Percentiles rank a stretch among this genome's conserved stretches.
Evolutionary conservation across 2,797 vertebrate species (phyloP).

Genomic region (Peromyscus attwateri): DNA sequence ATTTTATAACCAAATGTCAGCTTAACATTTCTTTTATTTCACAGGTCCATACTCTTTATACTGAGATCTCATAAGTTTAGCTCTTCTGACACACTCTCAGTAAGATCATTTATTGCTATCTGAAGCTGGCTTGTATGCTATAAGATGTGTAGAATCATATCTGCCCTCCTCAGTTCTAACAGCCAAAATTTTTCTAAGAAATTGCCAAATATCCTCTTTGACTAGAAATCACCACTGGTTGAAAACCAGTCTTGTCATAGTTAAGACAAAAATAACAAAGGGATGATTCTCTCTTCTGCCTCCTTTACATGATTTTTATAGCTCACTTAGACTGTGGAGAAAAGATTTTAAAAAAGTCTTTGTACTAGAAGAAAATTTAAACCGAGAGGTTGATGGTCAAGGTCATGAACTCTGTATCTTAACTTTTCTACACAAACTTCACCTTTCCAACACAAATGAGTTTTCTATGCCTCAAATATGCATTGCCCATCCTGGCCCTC

Average conservation of each 20-base stretch:
- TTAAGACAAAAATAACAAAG: conserved; percentile 50
- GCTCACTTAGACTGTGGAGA: neutral
- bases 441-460: neutral
- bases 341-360: neutral
- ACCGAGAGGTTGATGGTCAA: neutral
- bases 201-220: neutral
- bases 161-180: neutral
- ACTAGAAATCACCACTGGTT: neutral
- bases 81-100: neutral
- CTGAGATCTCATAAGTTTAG: neutral
- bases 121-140: neutral
- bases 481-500: neutral
- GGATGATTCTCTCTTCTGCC: neutral
- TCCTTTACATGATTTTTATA: neutral
- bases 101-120: neutral
- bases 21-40: too few relatives aligned
- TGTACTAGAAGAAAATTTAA: neutral
- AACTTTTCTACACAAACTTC: neutral
- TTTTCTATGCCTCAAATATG: neutral
- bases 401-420: neutral
- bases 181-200: neutral
- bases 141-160: neutral
- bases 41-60: neutral
- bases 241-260: neutral
- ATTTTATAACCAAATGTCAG: neutral